Percentiles rank a stretch among this genome's conserved stretches.
These are phyloP conservation scores for Trypoxylus dichotomus DNA, from an alignment of 1,140 invertebrate species.

Conservation along the genomic window DNA sequence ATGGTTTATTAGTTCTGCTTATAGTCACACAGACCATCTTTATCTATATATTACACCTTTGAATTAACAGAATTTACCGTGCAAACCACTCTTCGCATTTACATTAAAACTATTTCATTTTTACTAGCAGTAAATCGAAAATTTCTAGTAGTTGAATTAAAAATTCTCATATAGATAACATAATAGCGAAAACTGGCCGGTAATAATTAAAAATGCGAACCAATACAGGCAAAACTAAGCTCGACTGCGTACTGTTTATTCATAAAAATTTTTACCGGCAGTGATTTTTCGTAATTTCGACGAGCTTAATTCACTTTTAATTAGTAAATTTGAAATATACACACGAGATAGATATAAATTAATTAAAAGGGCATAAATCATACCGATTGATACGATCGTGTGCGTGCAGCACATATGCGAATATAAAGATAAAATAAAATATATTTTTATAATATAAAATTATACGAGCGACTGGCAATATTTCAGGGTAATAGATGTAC, in stretches of 20 bases:
- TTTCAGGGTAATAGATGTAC: background rate
- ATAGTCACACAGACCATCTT: no score
- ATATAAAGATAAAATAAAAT: conserved; percentile 5
- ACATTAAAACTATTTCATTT: no score
- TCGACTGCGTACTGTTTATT: background rate
- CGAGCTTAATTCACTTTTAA: conserved; percentile 10
- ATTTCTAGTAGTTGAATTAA: no score
- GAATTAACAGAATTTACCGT: no score
- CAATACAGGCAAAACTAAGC: background rate
- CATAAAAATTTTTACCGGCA: background rate
- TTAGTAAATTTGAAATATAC: background rate
- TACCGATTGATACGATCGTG: background rate
- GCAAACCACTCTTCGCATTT: no score
- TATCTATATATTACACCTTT: no score
- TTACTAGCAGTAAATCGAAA: no score
- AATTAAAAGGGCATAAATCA: conserved; percentile 15
- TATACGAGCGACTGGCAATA: background rate
- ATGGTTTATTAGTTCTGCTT: no score
- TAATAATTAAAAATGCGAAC: background rate
- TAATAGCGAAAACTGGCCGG: background rate
- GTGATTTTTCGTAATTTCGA: conserved; percentile 6
- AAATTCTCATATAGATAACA: no score
- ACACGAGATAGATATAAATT: background rate
- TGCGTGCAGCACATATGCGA: background rate
- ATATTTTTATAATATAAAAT: conserved; percentile 22